Base-by-base conservation (phyloP, 2,797 vertebrate genomes). In the Gymnoscopelus microlampas region DNA sequence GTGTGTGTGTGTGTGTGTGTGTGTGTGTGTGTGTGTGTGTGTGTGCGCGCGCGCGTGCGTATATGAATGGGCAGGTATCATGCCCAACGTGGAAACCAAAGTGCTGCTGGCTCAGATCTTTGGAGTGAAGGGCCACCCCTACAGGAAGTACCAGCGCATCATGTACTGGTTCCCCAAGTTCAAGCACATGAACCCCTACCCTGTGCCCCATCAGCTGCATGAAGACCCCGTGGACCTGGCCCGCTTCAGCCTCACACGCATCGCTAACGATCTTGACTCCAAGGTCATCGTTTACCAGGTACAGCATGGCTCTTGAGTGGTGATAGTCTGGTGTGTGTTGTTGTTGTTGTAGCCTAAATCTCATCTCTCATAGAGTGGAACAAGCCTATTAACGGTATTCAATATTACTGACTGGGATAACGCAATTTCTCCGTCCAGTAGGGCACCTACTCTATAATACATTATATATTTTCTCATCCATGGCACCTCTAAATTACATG, bases 121-220 rank as follows among this genome's bases (percentile, higher is more conserved):
- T 70, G 96, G 96, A 11, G 82, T 86, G 8, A 94, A 92, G 80
- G 86, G 94, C 74, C 94, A 97, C 60, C 95, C 96, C 0, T 80
- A 96, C 60, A 94, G 93, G 66, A 98, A 97, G 87, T 96, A 86
- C 50, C 91, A 95, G 68, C 94, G 96, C 8, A 69, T 97, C 68
- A 90, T 94, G 90, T 96, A 96, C 81, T 97, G 96, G 96, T 93
- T 97, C 73, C 94, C 95, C 4, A 94, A 80, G 63, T 96, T 97
- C 88, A 95, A 92, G 74, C 85, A 97, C 19, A 0, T 70, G 24
- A 96, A 96, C 84, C 96, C 96, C 0, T 95, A 92, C 82, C 95
- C 95, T 0, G 0, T 96, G 24, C 95, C 96, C 0, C 60, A 54
- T 0, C 74, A 90, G 24, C 92, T 96, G 47, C 92, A 94, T 0